Base-by-base conservation (phyloP, 2,113 vertebrate genomes). In the Xiphophorus maculatus region DNA sequence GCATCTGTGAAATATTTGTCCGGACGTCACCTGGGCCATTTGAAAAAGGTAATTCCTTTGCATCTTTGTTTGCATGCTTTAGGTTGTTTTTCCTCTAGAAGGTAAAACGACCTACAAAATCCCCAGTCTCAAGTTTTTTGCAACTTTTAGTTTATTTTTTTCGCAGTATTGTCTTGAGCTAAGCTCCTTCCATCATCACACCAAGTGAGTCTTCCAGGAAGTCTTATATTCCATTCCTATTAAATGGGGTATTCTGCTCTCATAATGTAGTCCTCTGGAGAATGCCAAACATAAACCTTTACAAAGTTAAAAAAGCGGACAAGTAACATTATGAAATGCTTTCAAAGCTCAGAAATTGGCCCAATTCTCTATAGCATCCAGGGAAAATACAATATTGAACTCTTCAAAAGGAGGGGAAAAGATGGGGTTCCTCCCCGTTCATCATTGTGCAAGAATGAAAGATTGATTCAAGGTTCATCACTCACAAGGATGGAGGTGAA, bases 401-500 rank as follows among this genome's bases (percentile, higher is more conserved):
- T 75, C 72, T 77, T 74, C 84, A 86, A 91, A 90, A 77, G 85
- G 70, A 88, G 73, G 79, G 67, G 88, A 90, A 79, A 76, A 66
- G 77, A 88, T 51, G 67, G 72, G 87, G 85, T 89, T 75, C 29
- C 63, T 62, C 30, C 82, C 83, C 77, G 29, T 87, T 82, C 72
- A 87, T 89, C 87, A 90, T 35, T 76, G 79, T 0, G 29, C 30
- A 30, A 65, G 78, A 88, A 91, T 78, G 87, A 88, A 84, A 77
- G 88, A 80, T 86, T 90, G 90, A 91, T 92, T 90, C 90, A 90
- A 89, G 91, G 83, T 63, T 91, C 89, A 88, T 93, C 89, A 86
- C 70, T 93, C 85, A 84, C 79, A n/a, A 63, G 29, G 27, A 70
- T 3, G 42, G 80, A 79, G 77, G 65, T 14, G 1, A 74, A 51